These are phyloP conservation scores for Sphaerophoria rueppellii DNA, from an alignment of 2,888 invertebrate genomes.

Conservation along the genomic window DNA sequence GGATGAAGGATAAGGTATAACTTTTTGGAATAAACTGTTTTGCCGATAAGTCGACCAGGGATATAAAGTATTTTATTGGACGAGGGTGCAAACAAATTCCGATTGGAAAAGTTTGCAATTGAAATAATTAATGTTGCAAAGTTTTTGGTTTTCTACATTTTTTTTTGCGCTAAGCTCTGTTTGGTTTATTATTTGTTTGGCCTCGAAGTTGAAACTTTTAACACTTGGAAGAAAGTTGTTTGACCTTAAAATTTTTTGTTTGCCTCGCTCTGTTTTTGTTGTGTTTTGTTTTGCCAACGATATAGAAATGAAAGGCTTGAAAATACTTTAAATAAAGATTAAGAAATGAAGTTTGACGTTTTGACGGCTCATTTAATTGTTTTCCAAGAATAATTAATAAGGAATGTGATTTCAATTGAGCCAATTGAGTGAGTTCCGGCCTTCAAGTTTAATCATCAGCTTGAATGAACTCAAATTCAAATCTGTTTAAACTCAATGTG, in stretches of 20 bases:
- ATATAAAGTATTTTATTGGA: constrained; percentile 16
- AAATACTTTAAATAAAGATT: not conserved
- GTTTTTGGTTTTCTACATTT: not conserved
- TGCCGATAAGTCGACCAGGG: constrained; percentile 10
- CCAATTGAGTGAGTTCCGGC: not conserved
- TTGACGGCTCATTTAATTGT: constrained; percentile 9
- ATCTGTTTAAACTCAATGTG: not conserved
- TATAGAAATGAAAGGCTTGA: constrained; percentile 11
- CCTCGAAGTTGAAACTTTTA: not conserved
- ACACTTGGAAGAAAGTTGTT: constrained; percentile 4
- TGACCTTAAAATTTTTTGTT: not conserved
- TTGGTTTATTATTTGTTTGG: constrained; percentile 1
- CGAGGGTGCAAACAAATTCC: constrained; percentile 15
- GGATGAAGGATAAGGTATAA: not conserved
- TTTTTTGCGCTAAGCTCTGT: not conserved
- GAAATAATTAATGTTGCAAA: constrained; percentile 28
- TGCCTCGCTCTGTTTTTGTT: not conserved
- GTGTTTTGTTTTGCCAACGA: not conserved
- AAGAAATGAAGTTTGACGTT: constrained; percentile 5
- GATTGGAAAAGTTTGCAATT: constrained; percentile 32
- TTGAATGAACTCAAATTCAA: too few relatives aligned
- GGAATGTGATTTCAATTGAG: not conserved
- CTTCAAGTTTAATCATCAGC: too few relatives aligned
- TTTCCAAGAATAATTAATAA: not conserved
- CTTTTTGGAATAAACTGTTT: constrained; percentile 23